Conservation (phyloP, 2,113 vertebrate genomes). For the Etia nguti region DNA sequence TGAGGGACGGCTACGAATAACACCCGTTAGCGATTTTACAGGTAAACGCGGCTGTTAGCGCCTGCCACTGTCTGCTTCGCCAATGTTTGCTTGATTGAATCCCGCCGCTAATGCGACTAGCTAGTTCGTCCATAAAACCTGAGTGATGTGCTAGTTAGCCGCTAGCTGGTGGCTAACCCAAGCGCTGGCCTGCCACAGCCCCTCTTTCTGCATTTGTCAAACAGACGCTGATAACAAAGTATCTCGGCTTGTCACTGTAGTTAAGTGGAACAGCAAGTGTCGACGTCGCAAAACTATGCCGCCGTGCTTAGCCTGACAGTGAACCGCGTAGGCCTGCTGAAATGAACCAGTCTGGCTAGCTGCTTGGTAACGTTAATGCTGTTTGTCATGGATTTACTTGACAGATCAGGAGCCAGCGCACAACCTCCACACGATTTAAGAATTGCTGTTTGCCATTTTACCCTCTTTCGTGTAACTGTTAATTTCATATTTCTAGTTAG, state of each 20-base stretch:
- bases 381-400: constrained; percentile 32
- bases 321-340: constrained; percentile 33
- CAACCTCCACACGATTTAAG: neutral
- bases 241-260: neutral
- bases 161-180: constrained; percentile 25
- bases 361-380: constrained; percentile 36
- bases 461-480: neutral
- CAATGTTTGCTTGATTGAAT: constrained; percentile 43
- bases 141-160: constrained; percentile 28
- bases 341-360: constrained; percentile 23
- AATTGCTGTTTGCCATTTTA: neutral
- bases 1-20: constrained; percentile 53
- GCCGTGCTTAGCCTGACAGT: constrained; percentile 8
- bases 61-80: constrained; percentile 24
- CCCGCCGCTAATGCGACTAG: constrained; percentile 37
- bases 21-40: constrained; percentile 44
- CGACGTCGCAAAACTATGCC: neutral
- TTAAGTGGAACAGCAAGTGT: neutral
- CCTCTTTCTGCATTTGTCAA: constrained; percentile 4
- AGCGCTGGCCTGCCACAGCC: constrained; percentile 10
- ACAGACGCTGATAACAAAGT: constrained; percentile 1
- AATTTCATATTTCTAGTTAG: neutral
- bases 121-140: neutral
- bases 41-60: constrained; percentile 54
- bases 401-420: neutral